These are phyloP conservation scores for Manis crassicaudata DNA, from an alignment of 2,797 vertebrate species.

Conservation along the genomic window DNA sequence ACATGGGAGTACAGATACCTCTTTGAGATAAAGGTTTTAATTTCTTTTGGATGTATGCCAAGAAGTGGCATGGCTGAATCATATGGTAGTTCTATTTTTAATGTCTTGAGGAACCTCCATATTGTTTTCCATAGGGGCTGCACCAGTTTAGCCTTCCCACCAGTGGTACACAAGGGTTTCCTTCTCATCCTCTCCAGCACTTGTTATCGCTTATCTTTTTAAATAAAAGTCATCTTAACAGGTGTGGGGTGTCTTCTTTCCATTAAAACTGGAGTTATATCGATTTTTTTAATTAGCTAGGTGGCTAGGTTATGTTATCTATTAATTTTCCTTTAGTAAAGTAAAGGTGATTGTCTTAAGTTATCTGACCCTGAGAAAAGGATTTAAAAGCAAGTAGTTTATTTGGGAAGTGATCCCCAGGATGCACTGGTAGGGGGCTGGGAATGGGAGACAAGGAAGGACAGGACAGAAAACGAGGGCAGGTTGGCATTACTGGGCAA, in stretches of 20 bases:
- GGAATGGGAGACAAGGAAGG: neutral
- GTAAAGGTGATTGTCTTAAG: neutral
- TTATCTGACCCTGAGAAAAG: neutral
- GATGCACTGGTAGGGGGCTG: neutral
- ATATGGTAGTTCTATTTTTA: neutral
- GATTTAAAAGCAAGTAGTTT: neutral
- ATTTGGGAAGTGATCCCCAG: neutral
- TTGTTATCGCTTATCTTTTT: neutral
- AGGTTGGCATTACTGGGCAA: neutral
- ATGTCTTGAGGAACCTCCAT: neutral
- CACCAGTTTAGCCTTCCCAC: neutral
- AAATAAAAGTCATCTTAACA: neutral
- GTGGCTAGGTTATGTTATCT: neutral
- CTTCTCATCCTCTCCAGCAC: neutral
- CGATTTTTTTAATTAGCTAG: neutral
- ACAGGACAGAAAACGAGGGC: neutral
- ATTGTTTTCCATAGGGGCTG: neutral
- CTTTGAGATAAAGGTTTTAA: neutral
- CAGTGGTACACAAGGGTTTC: neutral
- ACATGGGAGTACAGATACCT: neutral
- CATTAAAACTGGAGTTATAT: neutral
- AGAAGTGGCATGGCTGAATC: neutral
- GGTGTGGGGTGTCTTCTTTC: neutral
- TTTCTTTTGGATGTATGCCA: neutral
- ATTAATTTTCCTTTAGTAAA: neutral